Base-by-base conservation (phyloP, 2,113 vertebrate species). In the Sapayoa aenigma region DNA sequence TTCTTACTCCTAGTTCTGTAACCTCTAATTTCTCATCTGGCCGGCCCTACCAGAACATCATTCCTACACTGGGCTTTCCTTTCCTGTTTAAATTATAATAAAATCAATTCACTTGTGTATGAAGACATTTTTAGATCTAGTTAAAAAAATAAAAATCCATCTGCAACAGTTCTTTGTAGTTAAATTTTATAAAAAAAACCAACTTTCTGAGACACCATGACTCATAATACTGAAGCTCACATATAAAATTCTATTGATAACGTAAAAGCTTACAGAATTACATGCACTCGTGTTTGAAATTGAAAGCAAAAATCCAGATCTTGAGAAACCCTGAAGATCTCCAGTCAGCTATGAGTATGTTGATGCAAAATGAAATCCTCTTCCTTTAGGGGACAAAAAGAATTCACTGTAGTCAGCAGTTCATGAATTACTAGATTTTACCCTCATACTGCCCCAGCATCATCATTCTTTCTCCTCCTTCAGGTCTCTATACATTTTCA, bases 1-100 rank as follows among this genome's bases (percentile, higher is more conserved):
- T 94, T 91, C 76, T 58, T 94, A 56, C 25, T 62, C 53, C 60
- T 76, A 67, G 41, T 94, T 90, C 76, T 87, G 33, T 56, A 87
- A 59, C n/a, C 49, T 95, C 55, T 83, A 52, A 77, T 87, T 95
- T 96, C 62, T 96, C 91, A 53, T 75, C 79, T 94, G 71, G n/a
- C 37, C 79, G 90, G 49, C 18, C 73, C 22, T 44, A 81, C 35
- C 59, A 92, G 55, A 35, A 63, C 69, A 83, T 65, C 66, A 49
- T 69, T 76, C 10, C 30, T 94, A 71, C 17, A 23, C 9, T 73
- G 49, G n/a, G 35, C 31, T 92, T 75, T 63, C 58, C 23, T 46
- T 66, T 67, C 25, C 30, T 77, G 84, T 84, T 55, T n/a, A 77
- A 62, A 81, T 94, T 94, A 62, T 55, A 87, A 56, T 68, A 74